phyloP scores from a whole-genome alignment of 1,140 invertebrate genomes.

The Drosophila tani region DNA sequence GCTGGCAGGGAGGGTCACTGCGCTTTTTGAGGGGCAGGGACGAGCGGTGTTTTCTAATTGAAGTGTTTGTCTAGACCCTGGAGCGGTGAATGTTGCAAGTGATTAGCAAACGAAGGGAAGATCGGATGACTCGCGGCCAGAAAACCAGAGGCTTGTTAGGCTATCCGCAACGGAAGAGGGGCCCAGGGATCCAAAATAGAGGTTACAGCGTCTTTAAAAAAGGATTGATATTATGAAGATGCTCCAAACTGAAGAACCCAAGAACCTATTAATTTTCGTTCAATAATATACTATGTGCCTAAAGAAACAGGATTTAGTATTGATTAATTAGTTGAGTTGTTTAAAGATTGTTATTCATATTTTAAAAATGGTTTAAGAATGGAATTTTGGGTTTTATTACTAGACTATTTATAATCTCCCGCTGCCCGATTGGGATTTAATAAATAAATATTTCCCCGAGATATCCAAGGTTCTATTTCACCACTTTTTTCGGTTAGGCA shows the following conservation, averaged over 20 bases:
- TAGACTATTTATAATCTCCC: too few species aligned
- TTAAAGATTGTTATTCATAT: too few species aligned
- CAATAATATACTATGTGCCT: too few species aligned
- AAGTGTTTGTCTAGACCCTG: constrained; percentile 62
- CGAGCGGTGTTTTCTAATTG: constrained; percentile 57
- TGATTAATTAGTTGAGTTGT: too few species aligned
- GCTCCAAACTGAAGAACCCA: not conserved
- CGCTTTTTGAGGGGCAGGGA: not conserved
- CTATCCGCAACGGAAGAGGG: not conserved
- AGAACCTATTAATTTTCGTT: too few species aligned
- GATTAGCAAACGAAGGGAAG: constrained; percentile 55
- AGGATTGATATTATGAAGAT: not conserved
- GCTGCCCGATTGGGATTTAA: too few species aligned
- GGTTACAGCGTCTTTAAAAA: not conserved
- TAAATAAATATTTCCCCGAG: not conserved
- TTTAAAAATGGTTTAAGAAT: too few species aligned
- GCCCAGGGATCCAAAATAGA: not conserved
- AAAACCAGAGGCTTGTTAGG: constrained; percentile 14
- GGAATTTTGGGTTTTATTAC: not conserved
- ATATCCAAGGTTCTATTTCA: not conserved
- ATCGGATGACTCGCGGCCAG: constrained; percentile 2
- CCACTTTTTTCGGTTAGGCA: not conserved
- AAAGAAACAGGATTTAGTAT: too few species aligned
- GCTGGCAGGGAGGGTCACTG: constrained; percentile 22
- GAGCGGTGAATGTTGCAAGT: constrained; percentile 70